Evolutionary conservation across 2,113 vertebrate genomes (phyloP).

Genomic region (Vanacampus margaritifer): DNA sequence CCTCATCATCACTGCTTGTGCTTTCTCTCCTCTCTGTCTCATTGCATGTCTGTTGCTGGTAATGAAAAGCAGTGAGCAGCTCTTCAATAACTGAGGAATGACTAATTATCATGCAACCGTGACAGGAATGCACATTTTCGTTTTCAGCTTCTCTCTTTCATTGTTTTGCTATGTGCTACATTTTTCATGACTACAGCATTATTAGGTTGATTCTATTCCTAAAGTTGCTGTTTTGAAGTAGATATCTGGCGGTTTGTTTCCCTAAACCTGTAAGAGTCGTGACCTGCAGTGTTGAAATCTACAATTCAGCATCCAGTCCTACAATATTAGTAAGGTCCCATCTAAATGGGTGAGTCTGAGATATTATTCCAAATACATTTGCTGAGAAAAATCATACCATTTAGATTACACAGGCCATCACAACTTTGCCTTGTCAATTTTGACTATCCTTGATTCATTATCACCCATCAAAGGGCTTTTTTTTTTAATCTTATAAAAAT

Average conservation of each 20-base stretch:
- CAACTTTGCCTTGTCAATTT: slow-evolving; percentile 6
- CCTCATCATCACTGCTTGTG: slow-evolving; percentile 24
- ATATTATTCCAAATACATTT: not conserved
- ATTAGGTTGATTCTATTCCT: slow-evolving; percentile 18
- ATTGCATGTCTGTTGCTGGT: slow-evolving; percentile 75
- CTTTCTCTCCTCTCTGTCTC: slow-evolving; percentile 36
- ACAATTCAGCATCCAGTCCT: not conserved
- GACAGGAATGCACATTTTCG: slow-evolving; percentile 73
- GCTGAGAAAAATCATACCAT: not conserved
- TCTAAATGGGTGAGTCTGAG: not conserved
- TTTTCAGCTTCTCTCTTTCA: slow-evolving; percentile 22
- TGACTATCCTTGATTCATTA: not conserved
- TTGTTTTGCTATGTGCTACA: slow-evolving; percentile 24
- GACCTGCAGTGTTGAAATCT: not conserved
- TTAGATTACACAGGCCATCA: slow-evolving; percentile 14
- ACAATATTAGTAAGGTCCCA: not conserved
- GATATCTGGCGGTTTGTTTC: slow-evolving; percentile 10
- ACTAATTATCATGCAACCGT: slow-evolving; percentile 79
- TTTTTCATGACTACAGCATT: slow-evolving; percentile 37
- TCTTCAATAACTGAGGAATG: slow-evolving; percentile 79
- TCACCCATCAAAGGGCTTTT: slow-evolving; percentile 13
- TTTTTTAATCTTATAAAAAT: slow-evolving; percentile 31
- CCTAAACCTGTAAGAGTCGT: slow-evolving; percentile 5
- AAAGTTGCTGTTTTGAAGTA: slow-evolving; percentile 24
- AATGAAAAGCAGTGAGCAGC: slow-evolving; percentile 79